Evolutionary conservation across 2,888 invertebrate species (phyloP), one percentile per base, ranked within the genome.

Genomic region (Peribatodes rhomboidaria): DNA sequence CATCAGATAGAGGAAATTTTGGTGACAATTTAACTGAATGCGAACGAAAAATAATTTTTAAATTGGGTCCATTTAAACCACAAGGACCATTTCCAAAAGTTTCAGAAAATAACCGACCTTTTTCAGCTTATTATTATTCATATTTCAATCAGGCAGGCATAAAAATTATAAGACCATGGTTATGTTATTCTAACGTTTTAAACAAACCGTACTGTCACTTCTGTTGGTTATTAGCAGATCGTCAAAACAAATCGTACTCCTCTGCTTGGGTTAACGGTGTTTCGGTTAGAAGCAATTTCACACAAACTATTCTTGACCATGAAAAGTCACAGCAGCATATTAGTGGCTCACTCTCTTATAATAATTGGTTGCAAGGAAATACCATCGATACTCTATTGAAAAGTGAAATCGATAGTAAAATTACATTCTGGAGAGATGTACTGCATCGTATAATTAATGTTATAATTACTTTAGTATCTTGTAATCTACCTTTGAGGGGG

Each of bases 81-180:
- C 68, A 68, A 72, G 72, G 70, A 69, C 70, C 68, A 49, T 72
- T 70, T 72, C 69, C 72, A 72, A 72, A 71, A 69, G 72, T 50
- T 70, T 69, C 67, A 72, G 47, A 47, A 62, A 66, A 37, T 63
- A 71, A 69, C 60, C 68, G 67, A 68, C 59, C 47, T 67, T 69
- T 71, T 71, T 71, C 69, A 54, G 65, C 65, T 33, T 67, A 65
- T 66, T 59, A 53, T 63, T 63, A 58, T 58, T 61, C 61, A 61
- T 61, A 54, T 61, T 54, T 61, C 20, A 61, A 61, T 61, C 33
- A 61, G 54, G 46, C 61, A 46, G 47, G 47, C 49, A 39, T n/a
- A n/a, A 35, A n/a, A 37, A 37, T 33, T 33, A 33, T 44, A 65
- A 65, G 64, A 65, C 59, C 64, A 65, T 65, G 64, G 60, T 65